These are phyloP conservation scores for Trematomus bernacchii DNA, from an alignment of 2,797 vertebrate genomes.

Conservation along the genomic window DNA sequence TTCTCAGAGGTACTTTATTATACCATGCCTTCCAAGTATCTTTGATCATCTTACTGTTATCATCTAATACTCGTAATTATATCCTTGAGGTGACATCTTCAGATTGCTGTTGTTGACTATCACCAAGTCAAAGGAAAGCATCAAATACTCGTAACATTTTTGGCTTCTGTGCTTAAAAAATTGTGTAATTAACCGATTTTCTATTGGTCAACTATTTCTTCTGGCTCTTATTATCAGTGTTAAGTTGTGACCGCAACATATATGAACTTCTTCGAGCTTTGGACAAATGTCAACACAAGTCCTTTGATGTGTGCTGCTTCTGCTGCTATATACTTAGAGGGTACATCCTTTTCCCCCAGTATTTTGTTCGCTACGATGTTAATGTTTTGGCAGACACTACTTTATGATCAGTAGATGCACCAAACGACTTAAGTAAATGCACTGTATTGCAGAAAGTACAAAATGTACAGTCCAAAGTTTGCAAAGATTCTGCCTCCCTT, in stretches of 20 bases:
- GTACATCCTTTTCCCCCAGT: neutral
- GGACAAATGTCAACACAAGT: neutral
- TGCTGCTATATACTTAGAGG: slow-evolving; percentile 4
- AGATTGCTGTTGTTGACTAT: neutral
- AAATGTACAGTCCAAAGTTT: slow-evolving; percentile 8
- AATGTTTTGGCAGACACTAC: slow-evolving; percentile 10
- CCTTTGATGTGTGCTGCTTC: neutral
- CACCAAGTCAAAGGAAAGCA: neutral
- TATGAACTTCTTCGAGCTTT: neutral
- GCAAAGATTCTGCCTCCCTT: neutral
- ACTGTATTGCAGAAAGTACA: slow-evolving; percentile 1
- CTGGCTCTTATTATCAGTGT: neutral
- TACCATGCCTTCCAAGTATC: neutral
- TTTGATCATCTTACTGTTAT: neutral
- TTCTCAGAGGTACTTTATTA: neutral
- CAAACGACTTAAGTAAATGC: neutral
- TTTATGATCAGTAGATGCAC: neutral
- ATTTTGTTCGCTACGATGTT: neutral
- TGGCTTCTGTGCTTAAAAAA: neutral
- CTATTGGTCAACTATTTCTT: neutral
- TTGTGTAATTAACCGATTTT: neutral
- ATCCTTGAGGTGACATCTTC: neutral
- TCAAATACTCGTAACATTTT: neutral
- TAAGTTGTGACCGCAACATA: neutral
- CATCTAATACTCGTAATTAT: neutral